These are phyloP conservation scores for Pandion haliaetus DNA, from an alignment of 2,113 vertebrate species.

Conservation along the genomic window DNA sequence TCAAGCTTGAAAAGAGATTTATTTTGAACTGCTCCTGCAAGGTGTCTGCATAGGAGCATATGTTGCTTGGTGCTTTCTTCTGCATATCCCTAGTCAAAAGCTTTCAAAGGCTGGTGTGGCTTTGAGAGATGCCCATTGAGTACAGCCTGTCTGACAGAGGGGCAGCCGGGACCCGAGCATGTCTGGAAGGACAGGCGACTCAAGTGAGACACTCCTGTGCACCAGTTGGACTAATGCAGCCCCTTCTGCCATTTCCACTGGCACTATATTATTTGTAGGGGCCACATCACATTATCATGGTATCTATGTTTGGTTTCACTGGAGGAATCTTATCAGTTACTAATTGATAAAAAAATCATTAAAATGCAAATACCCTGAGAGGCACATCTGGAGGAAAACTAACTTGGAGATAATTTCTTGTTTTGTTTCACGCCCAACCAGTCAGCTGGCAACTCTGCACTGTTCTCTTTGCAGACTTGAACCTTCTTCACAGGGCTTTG, in stretches of 20 bases:
- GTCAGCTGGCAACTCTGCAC: neutral
- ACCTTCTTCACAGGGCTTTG: neutral
- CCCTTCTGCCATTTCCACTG: neutral
- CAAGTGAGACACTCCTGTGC: neutral
- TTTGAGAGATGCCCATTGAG: neutral
- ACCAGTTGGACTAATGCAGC: no score
- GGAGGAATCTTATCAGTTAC: neutral
- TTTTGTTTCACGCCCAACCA: neutral
- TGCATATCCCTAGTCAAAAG: neutral
- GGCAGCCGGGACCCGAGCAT: neutral
- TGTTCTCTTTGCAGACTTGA: neutral
- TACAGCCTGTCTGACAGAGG: neutral
- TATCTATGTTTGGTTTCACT: neutral
- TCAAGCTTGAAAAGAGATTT: neutral
- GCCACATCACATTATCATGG: accelerated
- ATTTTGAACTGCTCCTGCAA: neutral
- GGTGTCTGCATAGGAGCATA: no score
- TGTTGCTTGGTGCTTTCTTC: neutral
- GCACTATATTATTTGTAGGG: neutral
- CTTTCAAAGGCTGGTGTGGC: neutral
- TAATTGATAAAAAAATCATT: neutral
- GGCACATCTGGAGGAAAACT: neutral
- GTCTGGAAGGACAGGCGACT: neutral
- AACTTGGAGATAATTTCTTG: neutral
- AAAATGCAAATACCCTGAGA: neutral